phyloP scores from a whole-genome alignment of 2,113 vertebrate species.

The Notarius quadriscutis region DNA sequence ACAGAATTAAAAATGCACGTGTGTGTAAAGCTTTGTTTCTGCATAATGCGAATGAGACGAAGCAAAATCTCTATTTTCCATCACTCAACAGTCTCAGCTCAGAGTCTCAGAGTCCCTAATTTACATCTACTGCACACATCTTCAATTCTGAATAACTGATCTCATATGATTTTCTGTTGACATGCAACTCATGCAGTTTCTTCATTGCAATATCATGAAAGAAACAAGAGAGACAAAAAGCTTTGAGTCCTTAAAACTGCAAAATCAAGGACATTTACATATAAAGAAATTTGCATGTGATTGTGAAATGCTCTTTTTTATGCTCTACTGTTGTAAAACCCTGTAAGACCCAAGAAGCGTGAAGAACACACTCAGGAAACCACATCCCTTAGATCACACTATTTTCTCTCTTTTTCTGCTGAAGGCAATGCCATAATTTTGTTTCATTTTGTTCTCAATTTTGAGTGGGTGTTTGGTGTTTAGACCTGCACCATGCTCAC shows the following conservation, averaged over 20 bases:
- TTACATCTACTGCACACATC: neutral
- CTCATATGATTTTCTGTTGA: neutral
- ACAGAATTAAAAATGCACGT: no score
- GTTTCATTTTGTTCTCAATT: neutral
- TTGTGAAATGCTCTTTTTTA: neutral
- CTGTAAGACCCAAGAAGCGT: neutral
- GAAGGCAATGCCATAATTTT: neutral
- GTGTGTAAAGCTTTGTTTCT: no score
- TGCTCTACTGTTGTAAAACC: neutral
- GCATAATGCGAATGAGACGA: neutral
- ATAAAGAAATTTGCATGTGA: neutral
- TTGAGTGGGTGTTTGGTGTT: constrained; percentile 13
- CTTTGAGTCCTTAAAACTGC: neutral
- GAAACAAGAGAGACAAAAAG: neutral
- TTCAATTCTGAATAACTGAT: neutral
- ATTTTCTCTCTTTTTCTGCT: constrained; percentile 2
- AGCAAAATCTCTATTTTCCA: neutral
- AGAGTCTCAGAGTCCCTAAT: neutral
- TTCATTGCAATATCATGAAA: neutral
- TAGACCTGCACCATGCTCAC: neutral
- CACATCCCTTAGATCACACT: constrained; percentile 23
- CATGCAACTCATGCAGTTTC: neutral
- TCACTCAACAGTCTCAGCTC: neutral
- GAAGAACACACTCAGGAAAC: constrained; percentile 35
- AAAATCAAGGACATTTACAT: neutral